phyloP scores from a whole-genome alignment of 1,140 invertebrate genomes.

The Zaprionus capensis region DNA sequence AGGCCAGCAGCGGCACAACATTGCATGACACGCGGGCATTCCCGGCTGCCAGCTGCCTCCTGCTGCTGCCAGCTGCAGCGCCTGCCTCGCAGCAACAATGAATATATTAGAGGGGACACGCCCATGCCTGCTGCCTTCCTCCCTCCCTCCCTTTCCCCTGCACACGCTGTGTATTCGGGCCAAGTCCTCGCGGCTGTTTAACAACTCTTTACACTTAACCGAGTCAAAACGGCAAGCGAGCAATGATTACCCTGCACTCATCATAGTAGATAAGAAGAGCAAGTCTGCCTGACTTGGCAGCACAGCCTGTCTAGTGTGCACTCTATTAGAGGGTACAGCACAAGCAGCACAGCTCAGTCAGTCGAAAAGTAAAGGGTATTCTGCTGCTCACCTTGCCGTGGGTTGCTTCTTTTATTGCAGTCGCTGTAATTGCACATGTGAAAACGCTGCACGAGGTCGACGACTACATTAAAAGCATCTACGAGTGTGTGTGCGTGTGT shows the following conservation, averaged over 20 bases:
- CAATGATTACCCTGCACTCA: conserved; percentile 22
- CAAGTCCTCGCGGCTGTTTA: conserved; percentile 61
- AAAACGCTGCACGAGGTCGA: conserved; percentile 57
- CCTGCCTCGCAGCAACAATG: conserved; percentile 1
- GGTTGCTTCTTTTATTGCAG: conserved; percentile 2
- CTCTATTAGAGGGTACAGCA: neutral
- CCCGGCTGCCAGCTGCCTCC: conserved; percentile 27
- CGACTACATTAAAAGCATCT: conserved; percentile 61
- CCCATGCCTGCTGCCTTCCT: neutral
- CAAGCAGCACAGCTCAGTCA: neutral
- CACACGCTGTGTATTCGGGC: conserved; percentile 47
- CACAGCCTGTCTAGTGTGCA: neutral
- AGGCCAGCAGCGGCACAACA: conserved; percentile 28
- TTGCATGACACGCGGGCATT: conserved; percentile 74
- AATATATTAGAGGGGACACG: neutral
- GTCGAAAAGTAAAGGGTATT: neutral
- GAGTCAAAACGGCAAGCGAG: conserved; percentile 6
- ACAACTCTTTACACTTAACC: conserved; percentile 65
- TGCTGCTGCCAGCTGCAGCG: conserved; percentile 26
- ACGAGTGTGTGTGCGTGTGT: neutral
- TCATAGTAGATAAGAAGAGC: neutral
- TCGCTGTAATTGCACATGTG: conserved; percentile 37
- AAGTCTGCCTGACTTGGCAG: neutral
- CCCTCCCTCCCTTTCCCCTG: neutral
- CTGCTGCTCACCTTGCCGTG: neutral